phyloP scores from a whole-genome alignment of 2,888 invertebrate genomes.

The Odiellus spinosus region DNA sequence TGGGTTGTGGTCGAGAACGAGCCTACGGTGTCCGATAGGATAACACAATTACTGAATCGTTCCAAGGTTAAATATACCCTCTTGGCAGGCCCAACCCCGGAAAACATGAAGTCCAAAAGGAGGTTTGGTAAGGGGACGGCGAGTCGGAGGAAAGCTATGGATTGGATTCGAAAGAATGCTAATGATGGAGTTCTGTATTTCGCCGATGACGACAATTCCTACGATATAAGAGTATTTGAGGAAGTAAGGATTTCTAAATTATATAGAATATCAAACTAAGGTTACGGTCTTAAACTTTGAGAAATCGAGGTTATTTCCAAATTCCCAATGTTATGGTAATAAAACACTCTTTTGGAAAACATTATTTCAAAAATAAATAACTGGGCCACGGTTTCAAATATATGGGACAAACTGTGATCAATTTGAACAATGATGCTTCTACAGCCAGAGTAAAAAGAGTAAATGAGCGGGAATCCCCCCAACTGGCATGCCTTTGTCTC shows the following conservation, averaged over 20 bases:
- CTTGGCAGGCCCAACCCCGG: conserved; percentile 35
- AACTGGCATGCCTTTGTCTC: no score
- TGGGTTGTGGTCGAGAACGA: conserved; percentile 72
- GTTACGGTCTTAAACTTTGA: no score
- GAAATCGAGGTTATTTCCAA: no score
- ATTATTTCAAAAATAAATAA: no score
- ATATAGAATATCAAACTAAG: no score
- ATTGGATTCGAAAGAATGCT: conserved; percentile 43
- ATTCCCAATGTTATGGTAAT: no score
- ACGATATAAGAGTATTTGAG: conserved; percentile 50
- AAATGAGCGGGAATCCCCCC: no score
- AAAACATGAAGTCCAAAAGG: conserved; percentile 7
- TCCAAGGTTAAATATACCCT: conserved; percentile 44
- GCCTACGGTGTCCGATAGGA: not conserved
- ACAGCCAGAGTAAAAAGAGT: no score
- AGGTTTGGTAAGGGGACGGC: conserved; percentile 42
- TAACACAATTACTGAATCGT: conserved; percentile 11
- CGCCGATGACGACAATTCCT: conserved; percentile 33
- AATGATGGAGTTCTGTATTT: conserved; percentile 37
- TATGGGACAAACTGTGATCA: no score
- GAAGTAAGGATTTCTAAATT: conserved; percentile 48
- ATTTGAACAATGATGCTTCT: no score
- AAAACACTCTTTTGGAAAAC: no score
- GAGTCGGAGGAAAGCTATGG: conserved; percentile 49
- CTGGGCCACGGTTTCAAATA: no score